phyloP scores from a whole-genome alignment of 2,113 vertebrate genomes.

The Maccullochella peelii region DNA sequence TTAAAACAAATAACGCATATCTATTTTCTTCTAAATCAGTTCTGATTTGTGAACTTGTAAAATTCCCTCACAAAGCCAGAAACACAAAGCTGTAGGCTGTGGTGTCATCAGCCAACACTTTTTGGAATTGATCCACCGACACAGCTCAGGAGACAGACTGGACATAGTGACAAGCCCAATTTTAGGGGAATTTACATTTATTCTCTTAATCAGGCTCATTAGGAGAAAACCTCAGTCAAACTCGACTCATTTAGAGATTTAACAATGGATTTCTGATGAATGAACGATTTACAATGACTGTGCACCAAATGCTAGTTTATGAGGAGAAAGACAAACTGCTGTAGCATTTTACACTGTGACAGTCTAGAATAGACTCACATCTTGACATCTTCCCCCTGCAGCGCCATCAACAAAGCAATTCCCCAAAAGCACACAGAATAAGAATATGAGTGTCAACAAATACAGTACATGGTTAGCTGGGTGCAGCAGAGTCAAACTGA shows the following conservation, averaged over 20 bases:
- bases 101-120: slow-evolving; percentile 28
- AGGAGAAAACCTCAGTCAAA: slow-evolving; percentile 9
- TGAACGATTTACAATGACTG: slow-evolving; percentile 15
- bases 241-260: background rate
- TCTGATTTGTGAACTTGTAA: slow-evolving; percentile 21
- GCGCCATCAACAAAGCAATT: slow-evolving; percentile 15
- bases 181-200: background rate
- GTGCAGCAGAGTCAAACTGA: slow-evolving; percentile 14
- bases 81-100: slow-evolving; percentile 12
- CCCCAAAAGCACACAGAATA: slow-evolving; percentile 18
- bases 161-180: background rate
- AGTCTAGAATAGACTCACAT: background rate
- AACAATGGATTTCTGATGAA: slow-evolving; percentile 10
- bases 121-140: slow-evolving; percentile 6
- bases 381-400: slow-evolving; percentile 9
- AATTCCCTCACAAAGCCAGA: slow-evolving; percentile 26
- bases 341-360: background rate
- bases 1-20: background rate
- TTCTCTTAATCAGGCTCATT: slow-evolving; percentile 48
- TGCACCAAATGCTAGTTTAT: no score
- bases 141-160: slow-evolving; percentile 26
- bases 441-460: slow-evolving; percentile 10
- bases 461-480: background rate
- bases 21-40: background rate
- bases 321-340: no score